Evolutionary conservation across 2,888 invertebrate species (phyloP).

Genomic region (Heliothis peltigera): DNA sequence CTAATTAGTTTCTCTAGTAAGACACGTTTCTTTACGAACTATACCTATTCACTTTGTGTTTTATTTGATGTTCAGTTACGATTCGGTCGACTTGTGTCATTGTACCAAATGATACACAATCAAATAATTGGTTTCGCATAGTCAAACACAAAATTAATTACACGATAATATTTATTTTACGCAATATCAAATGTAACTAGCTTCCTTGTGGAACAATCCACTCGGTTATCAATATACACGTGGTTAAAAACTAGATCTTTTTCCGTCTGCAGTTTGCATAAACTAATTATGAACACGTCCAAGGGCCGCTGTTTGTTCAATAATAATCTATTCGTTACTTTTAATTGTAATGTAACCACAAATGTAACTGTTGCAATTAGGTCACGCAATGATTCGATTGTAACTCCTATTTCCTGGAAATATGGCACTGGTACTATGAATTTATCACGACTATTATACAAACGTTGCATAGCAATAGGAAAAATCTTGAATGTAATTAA

Average conservation of each 20-base stretch:
- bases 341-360: slow-evolving; percentile 63
- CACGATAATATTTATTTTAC: slow-evolving; percentile 64
- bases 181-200: slow-evolving; percentile 55
- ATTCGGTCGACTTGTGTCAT: slow-evolving; percentile 28
- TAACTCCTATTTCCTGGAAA: slow-evolving; percentile 72
- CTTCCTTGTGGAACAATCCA: slow-evolving; percentile 68
- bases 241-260: slow-evolving; percentile 75
- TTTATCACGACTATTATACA: slow-evolving; percentile 65
- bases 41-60: slow-evolving; percentile 9
- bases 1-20: slow-evolving; percentile 21
- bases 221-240: slow-evolving; percentile 75
- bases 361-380: slow-evolving; percentile 64
- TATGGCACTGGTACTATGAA: slow-evolving; percentile 65
- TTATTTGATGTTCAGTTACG: slow-evolving; percentile 8
- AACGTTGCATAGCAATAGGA: slow-evolving; percentile 62
- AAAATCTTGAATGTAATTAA: slow-evolving; percentile 63
- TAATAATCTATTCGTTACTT: slow-evolving; percentile 66
- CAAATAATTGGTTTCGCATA: slow-evolving; percentile 69
- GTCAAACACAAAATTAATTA: slow-evolving; percentile 65
- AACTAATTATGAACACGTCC: slow-evolving; percentile 69
- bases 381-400: slow-evolving; percentile 70
- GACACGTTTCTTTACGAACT: slow-evolving; percentile 16
- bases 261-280: slow-evolving; percentile 69
- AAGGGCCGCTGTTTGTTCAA: slow-evolving; percentile 67
- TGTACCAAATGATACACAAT: slow-evolving; percentile 45